A percentile compares a stretch with the other conserved stretches of the same genome.
Evolutionary conservation across 92 coral and sea anemone species (phyloP).

Genomic region (Porites evermanni): DNA sequence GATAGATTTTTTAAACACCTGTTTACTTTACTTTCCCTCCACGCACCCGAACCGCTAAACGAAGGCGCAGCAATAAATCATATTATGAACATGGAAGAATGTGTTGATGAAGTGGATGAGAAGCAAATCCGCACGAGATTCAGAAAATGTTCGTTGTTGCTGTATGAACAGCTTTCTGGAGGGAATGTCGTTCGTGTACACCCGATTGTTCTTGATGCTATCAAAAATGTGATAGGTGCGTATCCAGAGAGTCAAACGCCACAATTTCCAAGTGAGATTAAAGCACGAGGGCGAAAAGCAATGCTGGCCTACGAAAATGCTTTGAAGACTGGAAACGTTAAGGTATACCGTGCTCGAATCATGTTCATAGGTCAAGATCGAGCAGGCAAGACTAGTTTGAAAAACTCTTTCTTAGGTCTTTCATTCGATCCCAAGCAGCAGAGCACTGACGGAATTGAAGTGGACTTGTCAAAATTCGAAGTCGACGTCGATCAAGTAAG

Average conservation of each 20-base stretch:
- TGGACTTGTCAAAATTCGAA: no score
- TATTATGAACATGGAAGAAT: not conserved
- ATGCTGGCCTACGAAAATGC: no score
- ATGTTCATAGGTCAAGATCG: no score
- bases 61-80: constrained; percentile 26
- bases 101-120: not conserved
- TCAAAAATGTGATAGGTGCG: not conserved
- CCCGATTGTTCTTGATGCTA: constrained; percentile 46
- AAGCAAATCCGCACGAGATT: constrained; percentile 31
- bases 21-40: constrained; percentile 40
- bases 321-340: no score
- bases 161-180: constrained; percentile 24
- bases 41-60: constrained; percentile 24
- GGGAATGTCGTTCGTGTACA: constrained; percentile 46
- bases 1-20: constrained; percentile 31
- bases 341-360: no score
- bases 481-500: no score
- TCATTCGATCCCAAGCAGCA: no score
- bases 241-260: not conserved
- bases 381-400: no score
- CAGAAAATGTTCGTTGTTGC: constrained; percentile 45
- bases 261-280: not conserved
- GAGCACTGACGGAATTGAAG: no score
- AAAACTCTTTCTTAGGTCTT: no score
- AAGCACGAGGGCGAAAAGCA: not conserved